phyloP scores from a whole-genome alignment of 1,140 invertebrate genomes.

The Monochamus saltuarius region DNA sequence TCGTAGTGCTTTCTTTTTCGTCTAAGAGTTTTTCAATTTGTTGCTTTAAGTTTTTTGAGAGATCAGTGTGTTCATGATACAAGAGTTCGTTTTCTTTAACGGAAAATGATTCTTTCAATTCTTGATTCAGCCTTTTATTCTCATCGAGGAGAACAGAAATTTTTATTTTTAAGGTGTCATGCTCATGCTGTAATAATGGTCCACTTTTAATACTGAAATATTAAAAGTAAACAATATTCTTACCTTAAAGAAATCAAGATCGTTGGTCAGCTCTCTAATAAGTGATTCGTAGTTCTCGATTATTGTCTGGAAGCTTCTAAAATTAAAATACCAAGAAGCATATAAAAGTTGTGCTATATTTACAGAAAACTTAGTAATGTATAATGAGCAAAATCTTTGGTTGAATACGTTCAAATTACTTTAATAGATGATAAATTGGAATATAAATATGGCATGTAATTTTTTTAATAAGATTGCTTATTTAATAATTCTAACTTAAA shows the following conservation, averaged over 20 bases:
- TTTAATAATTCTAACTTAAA: no score
- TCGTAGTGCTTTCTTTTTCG: constrained; percentile 44
- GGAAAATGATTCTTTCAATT: constrained; percentile 29
- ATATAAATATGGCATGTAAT: no score
- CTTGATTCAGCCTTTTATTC: constrained; percentile 38
- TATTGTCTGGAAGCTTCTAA: constrained; percentile 36
- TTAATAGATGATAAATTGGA: no score
- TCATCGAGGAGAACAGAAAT: constrained; percentile 34
- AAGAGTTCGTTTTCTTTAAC: constrained; percentile 20
- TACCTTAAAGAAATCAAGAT: constrained; percentile 41
- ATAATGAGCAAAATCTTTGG: no score
- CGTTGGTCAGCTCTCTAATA: constrained; percentile 38
- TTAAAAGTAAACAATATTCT: constrained; percentile 22
- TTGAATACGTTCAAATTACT: no score
- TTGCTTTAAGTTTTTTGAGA: constrained; percentile 43
- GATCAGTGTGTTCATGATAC: constrained; percentile 27
- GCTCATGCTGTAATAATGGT: constrained; percentile 38
- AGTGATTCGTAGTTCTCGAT: constrained; percentile 42
- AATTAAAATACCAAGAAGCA: constrained; percentile 9
- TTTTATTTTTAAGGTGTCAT: constrained; percentile 37
- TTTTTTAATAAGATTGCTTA: no score
- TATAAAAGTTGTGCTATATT: not conserved
- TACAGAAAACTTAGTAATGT: no score
- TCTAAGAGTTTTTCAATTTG: constrained; percentile 37
- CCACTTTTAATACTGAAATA: constrained; percentile 12